Percentiles rank a stretch among this genome's conserved stretches.
These are phyloP conservation scores for Eulithis testata DNA, from an alignment of 2,888 invertebrate species.

Conservation along the genomic window DNA sequence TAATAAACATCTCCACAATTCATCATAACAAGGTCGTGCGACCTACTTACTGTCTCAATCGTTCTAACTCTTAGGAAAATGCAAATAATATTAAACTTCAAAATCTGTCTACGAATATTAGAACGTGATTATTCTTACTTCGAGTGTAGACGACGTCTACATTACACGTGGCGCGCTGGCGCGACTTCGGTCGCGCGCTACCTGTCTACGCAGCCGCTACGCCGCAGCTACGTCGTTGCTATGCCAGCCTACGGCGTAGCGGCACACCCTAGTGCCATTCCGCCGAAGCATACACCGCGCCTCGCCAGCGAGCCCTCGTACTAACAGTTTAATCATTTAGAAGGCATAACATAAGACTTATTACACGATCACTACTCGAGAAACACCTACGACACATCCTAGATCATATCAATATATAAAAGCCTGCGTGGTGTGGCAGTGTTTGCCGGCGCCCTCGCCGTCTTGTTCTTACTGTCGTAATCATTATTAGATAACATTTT, in stretches of 20 bases:
- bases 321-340: conserved; percentile 66
- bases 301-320: conserved; percentile 51
- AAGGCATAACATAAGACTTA: conserved; percentile 82
- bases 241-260: conserved; percentile 37
- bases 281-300: conserved; percentile 29
- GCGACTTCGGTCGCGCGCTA: conserved; percentile 34
- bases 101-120: conserved; percentile 81
- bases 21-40: conserved; percentile 82
- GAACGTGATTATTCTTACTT: conserved; percentile 81
- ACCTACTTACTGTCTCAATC: conserved; percentile 84
- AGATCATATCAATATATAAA: conserved; percentile 83
- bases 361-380: conserved; percentile 82
- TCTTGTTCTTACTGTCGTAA: conserved; percentile 61
- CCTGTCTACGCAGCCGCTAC: conserved; percentile 45
- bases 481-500: conserved; percentile 69
- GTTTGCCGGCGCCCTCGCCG: conserved; percentile 57
- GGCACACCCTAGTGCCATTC: conserved; percentile 29
- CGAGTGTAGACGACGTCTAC: conserved; percentile 74
- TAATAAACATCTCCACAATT: conserved; percentile 83
- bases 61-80: conserved; percentile 83
- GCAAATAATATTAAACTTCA: conserved; percentile 82
- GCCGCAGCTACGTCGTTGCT: conserved; percentile 45
- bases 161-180: conserved; percentile 49
- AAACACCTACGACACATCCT: conserved; percentile 83
- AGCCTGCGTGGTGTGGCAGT: conserved; percentile 72